Evolutionary conservation across 2,888 invertebrate genomes (phyloP).

Genomic region (Drosophila rubida): DNA sequence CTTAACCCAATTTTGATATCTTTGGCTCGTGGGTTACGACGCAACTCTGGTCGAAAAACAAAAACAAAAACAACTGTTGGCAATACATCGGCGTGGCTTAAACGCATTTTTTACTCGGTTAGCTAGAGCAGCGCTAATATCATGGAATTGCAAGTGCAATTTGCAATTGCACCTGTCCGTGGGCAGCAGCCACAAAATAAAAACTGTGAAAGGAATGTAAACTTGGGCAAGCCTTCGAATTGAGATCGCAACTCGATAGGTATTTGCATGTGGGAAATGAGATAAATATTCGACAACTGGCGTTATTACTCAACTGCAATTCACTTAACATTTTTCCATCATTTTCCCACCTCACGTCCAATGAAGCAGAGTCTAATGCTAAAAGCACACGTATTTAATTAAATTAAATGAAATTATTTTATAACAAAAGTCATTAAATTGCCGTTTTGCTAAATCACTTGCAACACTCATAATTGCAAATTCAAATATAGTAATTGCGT

Average conservation of each 20-base stretch:
- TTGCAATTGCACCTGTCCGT: conserved; percentile 49
- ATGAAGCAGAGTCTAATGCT: neutral
- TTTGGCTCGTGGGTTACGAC: conserved; percentile 70
- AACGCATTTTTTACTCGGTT: conserved; percentile 61
- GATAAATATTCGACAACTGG: conserved; percentile 23
- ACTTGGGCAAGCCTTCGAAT: conserved; percentile 13
- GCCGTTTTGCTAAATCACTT: conserved; percentile 11
- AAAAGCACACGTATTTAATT: neutral
- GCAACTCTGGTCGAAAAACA: conserved; percentile 53
- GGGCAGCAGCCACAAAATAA: conserved; percentile 48
- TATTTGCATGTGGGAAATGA: conserved; percentile 23
- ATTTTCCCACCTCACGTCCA: conserved; percentile 1
- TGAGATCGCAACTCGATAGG: conserved; percentile 9
- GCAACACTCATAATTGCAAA: conserved; percentile 14
- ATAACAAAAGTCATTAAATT: conserved; percentile 13
- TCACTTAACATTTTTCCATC: neutral
- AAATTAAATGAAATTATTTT: conserved; percentile 20
- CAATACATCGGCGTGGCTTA: conserved; percentile 44
- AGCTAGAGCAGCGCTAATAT: conserved; percentile 24
- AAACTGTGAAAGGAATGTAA: conserved; percentile 30
- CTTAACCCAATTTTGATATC: conserved; percentile 75
- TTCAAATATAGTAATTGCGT: conserved; percentile 19
- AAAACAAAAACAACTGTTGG: conserved; percentile 16
- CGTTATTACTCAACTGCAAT: conserved; percentile 6
- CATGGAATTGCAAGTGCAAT: conserved; percentile 20